Evolutionary conservation across 2,113 vertebrate species (phyloP).

Genomic region (Perca schrenkii): DNA sequence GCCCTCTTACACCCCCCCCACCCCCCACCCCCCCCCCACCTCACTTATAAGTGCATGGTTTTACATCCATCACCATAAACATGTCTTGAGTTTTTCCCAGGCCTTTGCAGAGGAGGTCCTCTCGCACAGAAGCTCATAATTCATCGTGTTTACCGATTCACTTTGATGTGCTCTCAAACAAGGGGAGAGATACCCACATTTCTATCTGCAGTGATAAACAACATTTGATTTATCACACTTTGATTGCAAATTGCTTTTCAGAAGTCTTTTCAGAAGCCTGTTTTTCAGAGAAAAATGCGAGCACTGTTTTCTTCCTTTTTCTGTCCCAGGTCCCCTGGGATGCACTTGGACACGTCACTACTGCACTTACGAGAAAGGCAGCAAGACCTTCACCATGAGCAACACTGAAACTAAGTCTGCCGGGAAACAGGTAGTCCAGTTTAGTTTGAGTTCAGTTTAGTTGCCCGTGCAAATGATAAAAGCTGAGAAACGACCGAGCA

Average conservation of each 20-base stretch:
- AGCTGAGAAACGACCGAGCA: constrained; percentile 1
- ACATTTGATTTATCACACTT: constrained; percentile 66
- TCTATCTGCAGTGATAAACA: constrained; percentile 71
- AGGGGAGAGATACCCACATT: constrained; percentile 57
- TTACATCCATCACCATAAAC: constrained; percentile 77
- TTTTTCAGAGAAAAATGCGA: constrained; percentile 40
- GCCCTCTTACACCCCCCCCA: neutral
- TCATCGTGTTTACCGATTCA: constrained; percentile 72
- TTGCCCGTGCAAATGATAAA: constrained; percentile 26
- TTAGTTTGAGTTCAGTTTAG: neutral
- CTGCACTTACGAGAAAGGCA: constrained; percentile 95
- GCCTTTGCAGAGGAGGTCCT: constrained; percentile 60
- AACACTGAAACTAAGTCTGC: constrained; percentile 92
- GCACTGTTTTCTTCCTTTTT: constrained; percentile 22
- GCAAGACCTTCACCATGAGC: constrained; percentile 95
- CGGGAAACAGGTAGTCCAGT: constrained; percentile 90
- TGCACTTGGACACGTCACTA: constrained; percentile 97
- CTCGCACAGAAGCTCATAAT: constrained; percentile 64
- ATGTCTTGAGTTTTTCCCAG: constrained; percentile 64
- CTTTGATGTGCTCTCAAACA: constrained; percentile 75
- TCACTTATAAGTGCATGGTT: constrained; percentile 48
- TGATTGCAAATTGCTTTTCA: constrained; percentile 72
- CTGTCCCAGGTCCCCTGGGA: constrained; percentile 91
- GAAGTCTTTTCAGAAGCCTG: constrained; percentile 62
- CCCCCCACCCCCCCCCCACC: neutral